Percentiles rank a stretch among this genome's conserved stretches.
Conservation (phyloP, 2,797 vertebrate species). For the Malacoraja senta region DNA sequence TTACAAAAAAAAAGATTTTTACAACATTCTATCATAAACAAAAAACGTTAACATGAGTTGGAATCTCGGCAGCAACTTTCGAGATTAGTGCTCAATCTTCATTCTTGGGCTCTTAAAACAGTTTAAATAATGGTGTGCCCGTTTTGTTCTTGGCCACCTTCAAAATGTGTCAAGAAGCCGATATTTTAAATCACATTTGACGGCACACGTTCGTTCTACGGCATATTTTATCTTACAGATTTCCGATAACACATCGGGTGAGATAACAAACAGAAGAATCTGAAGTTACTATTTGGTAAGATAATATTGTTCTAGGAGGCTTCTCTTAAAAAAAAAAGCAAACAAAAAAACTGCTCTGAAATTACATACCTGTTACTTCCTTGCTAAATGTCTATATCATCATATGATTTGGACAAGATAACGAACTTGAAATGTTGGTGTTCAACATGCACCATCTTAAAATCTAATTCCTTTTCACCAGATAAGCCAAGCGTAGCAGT, state of each 20-base stretch:
- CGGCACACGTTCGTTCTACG: neutral
- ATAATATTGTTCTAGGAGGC: too few relatives aligned
- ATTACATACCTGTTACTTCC: slow-evolving; percentile 17
- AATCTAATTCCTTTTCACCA: neutral
- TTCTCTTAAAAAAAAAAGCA: neutral
- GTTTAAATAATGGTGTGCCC: neutral
- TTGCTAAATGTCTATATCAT: neutral
- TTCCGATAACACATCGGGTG: neutral
- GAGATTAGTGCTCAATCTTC: neutral
- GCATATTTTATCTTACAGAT: neutral
- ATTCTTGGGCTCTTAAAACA: neutral
- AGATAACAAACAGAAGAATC: neutral
- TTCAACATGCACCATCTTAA: slow-evolving; percentile 12
- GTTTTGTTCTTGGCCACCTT: neutral
- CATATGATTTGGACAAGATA: neutral
- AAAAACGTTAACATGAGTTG: neutral
- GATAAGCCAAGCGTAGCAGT: neutral
- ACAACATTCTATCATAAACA: neutral
- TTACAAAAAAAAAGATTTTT: neutral
- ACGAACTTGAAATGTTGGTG: neutral
- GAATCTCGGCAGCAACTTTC: neutral
- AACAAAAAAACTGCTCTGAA: neutral
- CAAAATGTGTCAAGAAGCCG: neutral
- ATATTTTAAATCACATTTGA: neutral
- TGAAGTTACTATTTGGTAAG: neutral